Evolutionary conservation across 2,888 invertebrate species (phyloP), one percentile per base, ranked within the genome.

Genomic region (Dicranocentrus wangi): DNA sequence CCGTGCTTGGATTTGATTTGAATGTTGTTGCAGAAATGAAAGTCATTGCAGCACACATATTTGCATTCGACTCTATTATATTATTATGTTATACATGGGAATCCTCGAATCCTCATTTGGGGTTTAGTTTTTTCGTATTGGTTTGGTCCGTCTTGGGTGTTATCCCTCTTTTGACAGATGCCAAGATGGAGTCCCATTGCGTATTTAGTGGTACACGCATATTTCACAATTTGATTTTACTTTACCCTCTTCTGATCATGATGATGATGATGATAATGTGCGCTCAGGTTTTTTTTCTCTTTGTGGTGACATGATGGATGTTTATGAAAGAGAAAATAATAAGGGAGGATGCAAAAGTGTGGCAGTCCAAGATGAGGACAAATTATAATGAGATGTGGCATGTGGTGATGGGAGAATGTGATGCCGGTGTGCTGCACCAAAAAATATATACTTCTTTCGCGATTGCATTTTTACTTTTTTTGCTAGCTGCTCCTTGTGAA

Each of bases 251-350:
- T 61, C 17, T 8, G 10, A 3, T n/a, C 23, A 21, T 23, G 28
- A n/a, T 60, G 27, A 27, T 13, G 5, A 25, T 60, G 60, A 55
- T 25, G 27, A 60, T 60, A 21, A 21, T 55, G 2, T 53, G 23
- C 53, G 53, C 19, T 39, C 39, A n/a, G n/a, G n/a, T n/a, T n/a
- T n/a, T 39, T 55, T 10, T 23, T 25, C n/a, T n/a, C n/a, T 61
- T 61, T 28, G 32, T 32, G 32, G 39, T 61, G 61, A 61, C 61
- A 61, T 61, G 61, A 61, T 61, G 61, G 39, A 25, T 58, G 70
- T 23, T 55, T 55, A 53, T 43, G 43, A 60, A 39, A 71, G 42
- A 60, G 27, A 17, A 60, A 47, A 60, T 42, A 60, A 61, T 47
- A 25, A 71, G 39, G 55, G 25, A 55, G 55, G 55, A 55, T 17